These are phyloP conservation scores for Calephelis perditalis DNA, from an alignment of 2,888 invertebrate species.

Conservation along the genomic window DNA sequence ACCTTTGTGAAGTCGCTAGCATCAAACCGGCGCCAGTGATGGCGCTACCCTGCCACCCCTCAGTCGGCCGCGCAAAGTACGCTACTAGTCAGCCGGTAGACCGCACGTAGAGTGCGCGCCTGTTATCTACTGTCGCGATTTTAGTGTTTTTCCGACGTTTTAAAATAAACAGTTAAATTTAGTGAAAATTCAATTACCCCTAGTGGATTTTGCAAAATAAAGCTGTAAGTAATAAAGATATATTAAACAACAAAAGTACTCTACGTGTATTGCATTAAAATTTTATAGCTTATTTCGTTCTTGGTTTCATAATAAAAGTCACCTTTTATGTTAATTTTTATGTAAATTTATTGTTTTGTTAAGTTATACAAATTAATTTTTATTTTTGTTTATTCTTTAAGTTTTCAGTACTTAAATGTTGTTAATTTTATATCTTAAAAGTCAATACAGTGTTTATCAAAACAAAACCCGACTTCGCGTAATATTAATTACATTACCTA, in stretches of 20 bases:
- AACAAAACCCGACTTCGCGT: too few species aligned
- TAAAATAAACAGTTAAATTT: neutral
- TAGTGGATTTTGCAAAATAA: constrained; percentile 2
- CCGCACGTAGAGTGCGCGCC: neutral
- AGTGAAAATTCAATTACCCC: neutral
- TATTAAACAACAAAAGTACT: too few species aligned
- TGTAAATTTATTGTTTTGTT: neutral
- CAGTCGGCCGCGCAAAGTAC: neutral
- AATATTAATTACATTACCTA: too few species aligned
- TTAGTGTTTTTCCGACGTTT: neutral
- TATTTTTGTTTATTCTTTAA: too few species aligned
- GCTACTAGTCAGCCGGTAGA: neutral
- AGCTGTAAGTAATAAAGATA: neutral
- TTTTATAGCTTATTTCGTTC: neutral
- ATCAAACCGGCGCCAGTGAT: neutral
- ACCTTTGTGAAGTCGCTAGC: neutral
- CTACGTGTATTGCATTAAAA: too few species aligned
- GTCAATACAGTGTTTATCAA: too few species aligned
- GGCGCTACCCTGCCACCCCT: neutral
- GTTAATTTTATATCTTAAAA: too few species aligned
- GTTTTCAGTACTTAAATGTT: too few species aligned
- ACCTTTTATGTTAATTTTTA: neutral
- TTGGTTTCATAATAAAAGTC: neutral
- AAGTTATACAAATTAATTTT: neutral
- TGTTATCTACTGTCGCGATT: neutral